Conservation (phyloP, 2,797 vertebrate genomes). For the Hypotaenidia okinawae region DNA sequence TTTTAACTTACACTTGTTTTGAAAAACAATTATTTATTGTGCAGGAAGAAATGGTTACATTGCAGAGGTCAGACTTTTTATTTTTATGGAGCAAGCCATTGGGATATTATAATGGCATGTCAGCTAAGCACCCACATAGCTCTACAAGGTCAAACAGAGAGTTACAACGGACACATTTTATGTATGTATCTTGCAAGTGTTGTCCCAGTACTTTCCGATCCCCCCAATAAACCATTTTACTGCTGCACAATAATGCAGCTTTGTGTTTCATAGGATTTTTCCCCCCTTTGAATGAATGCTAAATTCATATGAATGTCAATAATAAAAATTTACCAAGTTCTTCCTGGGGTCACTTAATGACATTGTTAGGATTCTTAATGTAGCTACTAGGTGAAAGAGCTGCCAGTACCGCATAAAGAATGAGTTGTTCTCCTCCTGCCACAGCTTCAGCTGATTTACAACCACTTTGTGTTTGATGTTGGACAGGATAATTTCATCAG, state of each 20-base stretch:
- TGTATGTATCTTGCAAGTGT: conserved; percentile 44
- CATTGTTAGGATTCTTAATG: conserved; percentile 83
- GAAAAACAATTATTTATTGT: conserved; percentile 68
- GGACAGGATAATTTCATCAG: conserved; percentile 93
- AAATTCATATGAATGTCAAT: conserved; percentile 46
- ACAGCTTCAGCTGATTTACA: conserved; percentile 91
- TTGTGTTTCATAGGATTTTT: conserved; percentile 42
- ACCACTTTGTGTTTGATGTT: conserved; percentile 90
- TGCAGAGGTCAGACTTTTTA: conserved; percentile 28
- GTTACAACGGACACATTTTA: conserved; percentile 67
- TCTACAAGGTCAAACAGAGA: conserved; percentile 75
- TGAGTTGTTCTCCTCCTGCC: conserved; percentile 85
- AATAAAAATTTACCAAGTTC: conserved; percentile 56
- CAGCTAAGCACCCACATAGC: conserved; percentile 39
- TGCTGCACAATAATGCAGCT: conserved; percentile 57
- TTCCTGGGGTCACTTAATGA: conserved; percentile 81
- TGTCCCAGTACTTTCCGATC: conserved; percentile 9
- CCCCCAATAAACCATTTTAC: conserved; percentile 48
- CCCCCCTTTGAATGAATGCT: conserved; percentile 29
- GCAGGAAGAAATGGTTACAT: conserved; percentile 46
- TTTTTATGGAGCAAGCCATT: conserved; percentile 60
- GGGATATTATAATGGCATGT: conserved; percentile 42
- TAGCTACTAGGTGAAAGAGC: conserved; percentile 76
- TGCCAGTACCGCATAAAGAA: conserved; percentile 80
- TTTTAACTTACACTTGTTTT: conserved; percentile 53